A percentile compares a stretch with the other conserved stretches of the same genome.
These are phyloP conservation scores for Cecropterus lyciades DNA, from an alignment of 1,140 invertebrate genomes.

Conservation along the genomic window DNA sequence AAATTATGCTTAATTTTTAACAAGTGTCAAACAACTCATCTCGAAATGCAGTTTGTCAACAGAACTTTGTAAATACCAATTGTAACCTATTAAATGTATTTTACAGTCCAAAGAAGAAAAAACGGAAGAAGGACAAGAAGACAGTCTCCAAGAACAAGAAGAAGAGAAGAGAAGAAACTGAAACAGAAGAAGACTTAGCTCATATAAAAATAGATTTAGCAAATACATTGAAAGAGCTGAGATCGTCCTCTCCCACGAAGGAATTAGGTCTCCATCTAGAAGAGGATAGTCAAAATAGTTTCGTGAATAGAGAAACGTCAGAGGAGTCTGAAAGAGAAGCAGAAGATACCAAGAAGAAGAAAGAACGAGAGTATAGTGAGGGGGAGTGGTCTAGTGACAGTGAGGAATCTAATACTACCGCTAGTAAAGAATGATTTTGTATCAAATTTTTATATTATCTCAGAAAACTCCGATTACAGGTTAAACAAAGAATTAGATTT, in stretches of 20 bases:
- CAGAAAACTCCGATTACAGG: neutral
- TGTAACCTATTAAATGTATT: neutral
- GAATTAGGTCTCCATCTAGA: slow-evolving; percentile 54
- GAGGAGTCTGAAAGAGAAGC: slow-evolving; percentile 49
- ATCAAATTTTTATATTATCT: neutral
- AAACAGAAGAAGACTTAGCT: slow-evolving; percentile 41
- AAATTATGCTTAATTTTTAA: neutral
- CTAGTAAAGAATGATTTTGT: slow-evolving; percentile 27
- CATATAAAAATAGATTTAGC: slow-evolving; percentile 65
- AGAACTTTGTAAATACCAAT: neutral
- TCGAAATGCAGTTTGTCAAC: no score
- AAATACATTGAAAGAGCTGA: slow-evolving; percentile 64
- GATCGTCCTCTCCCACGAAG: slow-evolving; percentile 64
- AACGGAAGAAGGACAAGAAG: slow-evolving; percentile 67
- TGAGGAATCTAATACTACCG: slow-evolving; percentile 48
- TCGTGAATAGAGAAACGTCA: slow-evolving; percentile 35
- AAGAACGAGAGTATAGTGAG: slow-evolving; percentile 69
- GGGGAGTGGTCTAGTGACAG: slow-evolving; percentile 78
- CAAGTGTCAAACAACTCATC: neutral
- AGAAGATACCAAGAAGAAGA: slow-evolving; percentile 48
- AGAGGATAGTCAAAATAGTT: slow-evolving; percentile 36
- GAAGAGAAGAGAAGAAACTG: slow-evolving; percentile 49
- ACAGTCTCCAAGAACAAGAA: slow-evolving; percentile 58
- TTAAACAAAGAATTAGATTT: neutral
- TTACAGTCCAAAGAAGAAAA: slow-evolving; percentile 63